Evolutionary conservation across 2,888 invertebrate species (phyloP).

Genomic region (Polyommatus icarus): DNA sequence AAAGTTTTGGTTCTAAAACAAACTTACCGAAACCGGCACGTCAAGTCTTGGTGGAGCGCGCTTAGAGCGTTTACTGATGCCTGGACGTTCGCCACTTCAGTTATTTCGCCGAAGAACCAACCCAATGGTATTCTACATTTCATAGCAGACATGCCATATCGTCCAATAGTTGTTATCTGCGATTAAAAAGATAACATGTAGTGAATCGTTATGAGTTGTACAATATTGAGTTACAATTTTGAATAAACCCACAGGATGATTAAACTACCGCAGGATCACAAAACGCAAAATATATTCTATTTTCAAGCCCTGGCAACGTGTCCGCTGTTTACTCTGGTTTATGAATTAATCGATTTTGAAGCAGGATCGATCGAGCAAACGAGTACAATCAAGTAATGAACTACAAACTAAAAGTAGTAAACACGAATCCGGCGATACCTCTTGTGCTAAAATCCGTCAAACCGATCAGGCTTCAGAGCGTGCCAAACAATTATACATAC

Average conservation of each 20-base stretch:
- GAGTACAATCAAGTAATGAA: neutral
- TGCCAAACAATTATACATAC: too few species aligned
- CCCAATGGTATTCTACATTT: constrained; percentile 95
- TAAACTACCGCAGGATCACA: too few species aligned
- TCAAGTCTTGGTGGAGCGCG: constrained; percentile 69
- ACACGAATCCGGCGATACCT: too few species aligned
- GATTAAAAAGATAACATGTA: constrained; percentile 39
- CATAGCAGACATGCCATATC: constrained; percentile 94
- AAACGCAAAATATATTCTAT: neutral
- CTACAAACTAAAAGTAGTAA: too few species aligned
- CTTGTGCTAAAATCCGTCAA: too few species aligned
- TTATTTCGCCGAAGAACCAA: constrained; percentile 95
- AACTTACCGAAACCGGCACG: constrained; percentile 67
- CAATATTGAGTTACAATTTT: neutral
- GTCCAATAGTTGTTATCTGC: constrained; percentile 93
- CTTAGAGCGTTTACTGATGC: constrained; percentile 69
- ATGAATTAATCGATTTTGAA: neutral
- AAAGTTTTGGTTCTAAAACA: neutral
- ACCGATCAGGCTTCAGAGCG: too few species aligned
- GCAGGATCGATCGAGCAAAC: neutral
- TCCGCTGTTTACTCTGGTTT: neutral
- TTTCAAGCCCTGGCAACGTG: neutral
- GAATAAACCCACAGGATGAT: neutral
- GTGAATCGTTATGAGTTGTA: neutral
- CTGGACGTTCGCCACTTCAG: constrained; percentile 84